A percentile compares a stretch with the other conserved stretches of the same genome.
Conservation (phyloP, 1,140 invertebrate genomes). For the Sipha flava region DNA sequence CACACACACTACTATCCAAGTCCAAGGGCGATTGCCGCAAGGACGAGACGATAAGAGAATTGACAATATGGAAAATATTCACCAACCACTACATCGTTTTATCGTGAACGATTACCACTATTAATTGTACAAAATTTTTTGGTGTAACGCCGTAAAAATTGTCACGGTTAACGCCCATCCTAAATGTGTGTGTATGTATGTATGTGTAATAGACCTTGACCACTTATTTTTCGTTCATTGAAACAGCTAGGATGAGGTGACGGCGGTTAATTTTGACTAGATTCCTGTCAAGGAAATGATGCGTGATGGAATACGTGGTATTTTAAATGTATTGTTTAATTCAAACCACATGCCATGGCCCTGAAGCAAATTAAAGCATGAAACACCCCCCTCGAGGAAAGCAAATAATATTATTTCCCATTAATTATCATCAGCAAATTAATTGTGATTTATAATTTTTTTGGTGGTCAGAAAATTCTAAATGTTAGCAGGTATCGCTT, state of each 20-base stretch:
- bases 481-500: not conserved
- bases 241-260: not conserved
- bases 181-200: too few relatives aligned
- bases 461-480: not conserved
- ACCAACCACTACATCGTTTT: too few relatives aligned
- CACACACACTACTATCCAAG: too few relatives aligned
- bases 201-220: constrained; percentile 22
- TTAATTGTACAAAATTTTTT: not conserved
- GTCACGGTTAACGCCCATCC: not conserved
- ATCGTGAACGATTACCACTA: not conserved
- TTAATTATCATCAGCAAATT: not conserved
- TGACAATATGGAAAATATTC: too few relatives aligned
- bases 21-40: too few relatives aligned
- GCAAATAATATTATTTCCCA: not conserved
- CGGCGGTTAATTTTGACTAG: not conserved
- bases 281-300: not conserved
- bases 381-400: not conserved
- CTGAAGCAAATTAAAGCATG: not conserved
- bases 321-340: not conserved
- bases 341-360: not conserved
- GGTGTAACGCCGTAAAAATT: not conserved
- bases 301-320: not conserved
- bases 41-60: too few relatives aligned
- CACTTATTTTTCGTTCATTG: not conserved
- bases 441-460: too few relatives aligned